Evolutionary conservation across 2,797 vertebrate genomes (phyloP), one percentile per base, ranked within the genome.

Genomic region (Scleropages formosus): DNA sequence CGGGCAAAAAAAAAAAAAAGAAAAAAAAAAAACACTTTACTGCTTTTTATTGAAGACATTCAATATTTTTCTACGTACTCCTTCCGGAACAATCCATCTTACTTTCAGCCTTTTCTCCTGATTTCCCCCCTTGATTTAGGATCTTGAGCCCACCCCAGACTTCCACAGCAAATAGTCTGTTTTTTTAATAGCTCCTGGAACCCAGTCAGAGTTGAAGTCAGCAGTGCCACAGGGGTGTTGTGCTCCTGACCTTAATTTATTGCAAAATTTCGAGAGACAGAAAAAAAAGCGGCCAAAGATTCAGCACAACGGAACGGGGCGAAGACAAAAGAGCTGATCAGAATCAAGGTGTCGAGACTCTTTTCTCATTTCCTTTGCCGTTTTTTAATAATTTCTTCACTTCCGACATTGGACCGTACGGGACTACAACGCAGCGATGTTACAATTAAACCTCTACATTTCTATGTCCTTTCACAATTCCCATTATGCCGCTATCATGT

Each of bases 81-180:
- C 15, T 73, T 67, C 71, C n/a, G 26, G 70, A 56, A 47, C 31
- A 18, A 56, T 58, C 70, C 10, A 20, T 73, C 53, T 59, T 20
- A 27, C 31, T 67, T 27, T 61, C 62, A 59, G 26, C 70, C 22
- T 31, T 31, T 31, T 22, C 27, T 31, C 22, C 44, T 47, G 39
- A 59, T 18, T 22, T 65, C 56, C 47, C 26, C 56, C 46, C 39
- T 24, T 58, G 26, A 53, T 11, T 26, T 16, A 62, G 56, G 58
- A 47, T 39, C 26, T 31, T 61, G 39, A 66, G 18, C 46, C 10
- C 7, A 31, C 53, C 26, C 24, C 53, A 67, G 22, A 47, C 66
- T 67, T 72, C 22, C 59, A 24, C 31, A n/a, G 4, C 13, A 31
- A 74, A 61, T 46, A 22, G 60, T 59, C 53, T 58, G 53, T 9